Evolutionary conservation across 2,797 vertebrate genomes (phyloP).

Genomic region (Clarias platycephalus): DNA sequence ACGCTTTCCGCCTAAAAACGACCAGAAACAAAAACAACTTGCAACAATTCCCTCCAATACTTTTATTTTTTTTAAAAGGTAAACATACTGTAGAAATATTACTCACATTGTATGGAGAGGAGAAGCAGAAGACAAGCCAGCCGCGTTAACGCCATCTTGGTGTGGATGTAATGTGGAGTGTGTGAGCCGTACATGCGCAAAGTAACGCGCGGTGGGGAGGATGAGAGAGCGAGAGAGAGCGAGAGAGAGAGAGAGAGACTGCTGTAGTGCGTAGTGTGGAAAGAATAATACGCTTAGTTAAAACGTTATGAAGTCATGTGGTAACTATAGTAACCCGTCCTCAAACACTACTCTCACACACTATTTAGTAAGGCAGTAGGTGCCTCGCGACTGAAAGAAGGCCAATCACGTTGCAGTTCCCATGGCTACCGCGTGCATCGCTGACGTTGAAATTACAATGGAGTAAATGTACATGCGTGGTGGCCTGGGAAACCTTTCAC

Average conservation of each 20-base stretch:
- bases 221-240: constrained; percentile 59
- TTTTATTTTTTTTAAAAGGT: background rate
- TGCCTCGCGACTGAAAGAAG: background rate
- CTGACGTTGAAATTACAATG: background rate
- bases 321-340: background rate
- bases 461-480: background rate
- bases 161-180: constrained; percentile 72
- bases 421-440: constrained; percentile 76
- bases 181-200: constrained; percentile 76
- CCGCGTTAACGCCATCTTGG: constrained; percentile 83
- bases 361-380: constrained; percentile 3
- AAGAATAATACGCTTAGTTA: background rate
- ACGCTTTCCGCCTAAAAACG: background rate
- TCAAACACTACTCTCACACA: background rate
- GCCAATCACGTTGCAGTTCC: constrained; percentile 60
- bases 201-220: constrained; percentile 65
- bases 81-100: constrained; percentile 24
- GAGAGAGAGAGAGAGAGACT: constrained; percentile 62
- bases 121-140: constrained; percentile 75
- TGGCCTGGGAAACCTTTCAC: background rate
- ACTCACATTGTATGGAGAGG: constrained; percentile 80
- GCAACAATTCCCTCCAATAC: background rate
- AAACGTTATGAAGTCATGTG: background rate
- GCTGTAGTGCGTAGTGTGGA: background rate
- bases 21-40: background rate